Evolutionary conservation across 2,797 vertebrate genomes (phyloP).

Genomic region (Mareca strepera): DNA sequence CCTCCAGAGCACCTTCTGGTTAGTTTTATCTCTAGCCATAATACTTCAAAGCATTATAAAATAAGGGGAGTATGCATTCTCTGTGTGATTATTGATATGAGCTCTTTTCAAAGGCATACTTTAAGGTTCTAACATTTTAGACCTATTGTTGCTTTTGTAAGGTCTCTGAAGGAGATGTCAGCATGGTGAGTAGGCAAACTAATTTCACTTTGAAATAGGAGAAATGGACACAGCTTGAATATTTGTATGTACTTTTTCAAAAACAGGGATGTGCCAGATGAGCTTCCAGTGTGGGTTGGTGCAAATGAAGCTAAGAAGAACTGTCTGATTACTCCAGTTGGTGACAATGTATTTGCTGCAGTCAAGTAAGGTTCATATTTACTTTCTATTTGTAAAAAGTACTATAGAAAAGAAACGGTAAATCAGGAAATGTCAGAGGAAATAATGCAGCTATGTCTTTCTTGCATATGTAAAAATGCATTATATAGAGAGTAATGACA

Average conservation of each 20-base stretch:
- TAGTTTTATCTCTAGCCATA: neutral
- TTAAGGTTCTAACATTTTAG: neutral
- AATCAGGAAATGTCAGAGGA: neutral
- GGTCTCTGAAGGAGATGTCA: neutral
- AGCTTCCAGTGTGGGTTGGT: conserved; percentile 90
- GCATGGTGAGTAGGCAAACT: neutral
- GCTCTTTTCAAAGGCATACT: neutral
- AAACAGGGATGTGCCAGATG: conserved; percentile 89
- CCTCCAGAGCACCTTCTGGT: neutral
- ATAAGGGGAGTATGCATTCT: neutral
- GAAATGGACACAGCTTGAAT: neutral
- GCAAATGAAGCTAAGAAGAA: conserved; percentile 91
- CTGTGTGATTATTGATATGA: neutral
- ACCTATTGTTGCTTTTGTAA: neutral
- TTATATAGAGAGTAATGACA: neutral
- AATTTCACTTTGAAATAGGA: neutral
- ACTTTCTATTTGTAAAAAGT: neutral
- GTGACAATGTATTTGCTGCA: conserved; percentile 94
- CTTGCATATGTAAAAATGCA: neutral
- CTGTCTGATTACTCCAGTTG: conserved; percentile 87
- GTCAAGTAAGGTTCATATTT: conserved; percentile 85
- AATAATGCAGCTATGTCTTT: neutral
- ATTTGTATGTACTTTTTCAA: neutral
- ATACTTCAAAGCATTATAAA: neutral
- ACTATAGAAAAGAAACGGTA: neutral